phyloP scores from a whole-genome alignment of 1,140 invertebrate genomes.

The Drosophila mauritiana region DNA sequence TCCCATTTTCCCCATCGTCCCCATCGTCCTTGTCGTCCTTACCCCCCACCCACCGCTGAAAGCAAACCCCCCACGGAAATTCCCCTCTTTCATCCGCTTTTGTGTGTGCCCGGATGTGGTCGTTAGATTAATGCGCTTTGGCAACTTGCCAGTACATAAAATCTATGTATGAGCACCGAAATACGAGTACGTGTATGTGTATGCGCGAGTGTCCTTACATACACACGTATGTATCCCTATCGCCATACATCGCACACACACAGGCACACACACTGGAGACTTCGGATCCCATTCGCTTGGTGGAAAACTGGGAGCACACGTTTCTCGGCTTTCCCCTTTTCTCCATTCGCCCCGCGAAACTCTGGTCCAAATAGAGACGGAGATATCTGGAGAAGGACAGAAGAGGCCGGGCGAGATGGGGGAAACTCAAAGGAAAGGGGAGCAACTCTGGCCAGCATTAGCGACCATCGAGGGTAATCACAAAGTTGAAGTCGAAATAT shows the following conservation, averaged over 20 bases:
- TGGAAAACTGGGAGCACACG: conserved; percentile 34
- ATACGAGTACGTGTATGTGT: conserved; percentile 17
- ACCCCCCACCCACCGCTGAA: neutral
- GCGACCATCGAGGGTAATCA: conserved; percentile 13
- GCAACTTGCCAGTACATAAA: conserved; percentile 80
- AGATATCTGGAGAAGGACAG: conserved; percentile 25
- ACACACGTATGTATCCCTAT: conserved; percentile 15
- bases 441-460: conserved; percentile 33
- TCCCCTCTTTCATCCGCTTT: neutral
- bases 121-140: conserved; percentile 82
- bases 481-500: neutral
- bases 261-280: conserved; percentile 17
- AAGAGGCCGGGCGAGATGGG: conserved; percentile 1
- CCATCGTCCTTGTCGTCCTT: conserved; percentile 3
- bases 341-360: conserved; percentile 16
- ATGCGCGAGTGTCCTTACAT: conserved; percentile 27
- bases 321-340: conserved; percentile 14
- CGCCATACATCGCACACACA: conserved; percentile 18
- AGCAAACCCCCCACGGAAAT: neutral
- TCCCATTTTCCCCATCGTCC: neutral
- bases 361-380: conserved; percentile 34
- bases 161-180: conserved; percentile 69
- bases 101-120: conserved; percentile 76
- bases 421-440: conserved; percentile 4
- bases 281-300: conserved; percentile 28